A percentile compares a stretch with the other conserved stretches of the same genome.
Evolutionary conservation across 1,140 invertebrate genomes (phyloP).

Genomic region (Venturia canescens): DNA sequence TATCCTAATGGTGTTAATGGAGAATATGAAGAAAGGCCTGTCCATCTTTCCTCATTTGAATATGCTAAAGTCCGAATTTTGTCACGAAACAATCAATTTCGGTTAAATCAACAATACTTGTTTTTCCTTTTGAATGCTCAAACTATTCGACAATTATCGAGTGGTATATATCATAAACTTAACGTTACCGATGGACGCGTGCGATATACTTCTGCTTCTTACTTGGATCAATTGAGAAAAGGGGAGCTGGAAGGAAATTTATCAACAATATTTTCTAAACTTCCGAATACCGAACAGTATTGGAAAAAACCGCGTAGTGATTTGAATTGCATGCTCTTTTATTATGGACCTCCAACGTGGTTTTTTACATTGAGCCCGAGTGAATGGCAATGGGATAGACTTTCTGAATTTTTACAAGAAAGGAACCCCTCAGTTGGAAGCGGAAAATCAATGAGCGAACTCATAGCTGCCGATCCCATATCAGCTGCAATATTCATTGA

Average conservation of each 20-base stretch:
- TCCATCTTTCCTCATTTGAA: slow-evolving; percentile 55
- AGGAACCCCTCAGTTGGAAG: too few species aligned
- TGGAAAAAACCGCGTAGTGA: slow-evolving; percentile 55
- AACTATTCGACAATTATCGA: slow-evolving; percentile 59
- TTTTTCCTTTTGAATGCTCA: slow-evolving; percentile 53
- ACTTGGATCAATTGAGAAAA: slow-evolving; percentile 45
- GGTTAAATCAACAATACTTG: slow-evolving; percentile 61
- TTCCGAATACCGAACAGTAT: slow-evolving; percentile 53
- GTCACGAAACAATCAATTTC: slow-evolving; percentile 59
- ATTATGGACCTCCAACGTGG: too few species aligned
- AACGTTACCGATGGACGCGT: too few species aligned
- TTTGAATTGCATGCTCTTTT: slow-evolving; percentile 53
- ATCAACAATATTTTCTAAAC: slow-evolving; percentile 51
- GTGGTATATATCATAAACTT: slow-evolving; percentile 54
- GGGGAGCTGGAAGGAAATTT: too few species aligned
- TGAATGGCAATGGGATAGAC: too few species aligned
- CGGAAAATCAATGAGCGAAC: too few species aligned
- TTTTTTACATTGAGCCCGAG: too few species aligned
- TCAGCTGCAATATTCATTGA: too few species aligned
- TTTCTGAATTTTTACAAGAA: too few species aligned
- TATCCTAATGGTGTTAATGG: slow-evolving; percentile 61
- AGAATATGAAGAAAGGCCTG: slow-evolving; percentile 52
- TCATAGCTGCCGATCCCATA: too few species aligned
- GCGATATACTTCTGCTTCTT: slow-evolving; percentile 43
- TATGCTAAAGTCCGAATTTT: slow-evolving; percentile 60